Evolutionary conservation across 1,140 invertebrate genomes (phyloP), one percentile per base, ranked within the genome.

Genomic region (Heliconius himera): DNA sequence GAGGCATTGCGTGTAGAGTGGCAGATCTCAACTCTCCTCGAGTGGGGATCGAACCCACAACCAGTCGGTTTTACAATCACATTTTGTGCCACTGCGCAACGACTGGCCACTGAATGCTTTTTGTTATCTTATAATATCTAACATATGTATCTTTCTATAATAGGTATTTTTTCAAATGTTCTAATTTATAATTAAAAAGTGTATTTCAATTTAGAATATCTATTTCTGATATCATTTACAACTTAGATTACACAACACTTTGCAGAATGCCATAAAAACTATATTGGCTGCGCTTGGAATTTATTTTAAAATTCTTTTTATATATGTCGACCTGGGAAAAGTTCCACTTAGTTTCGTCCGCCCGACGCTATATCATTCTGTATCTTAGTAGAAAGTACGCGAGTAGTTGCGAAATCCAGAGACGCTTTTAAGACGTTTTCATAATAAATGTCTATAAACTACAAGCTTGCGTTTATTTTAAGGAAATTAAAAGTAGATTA

Each of bases 221-320:
- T 56, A 56, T 56, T 22, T 22, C n/a, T 56, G 54, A 56, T 11
- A 22, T n/a, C 8, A 56, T 22, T 56, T 56, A 22, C 8, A 56
- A 56, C 8, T 22, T 56, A 56, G 8, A 56, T 9, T n/a, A 56
- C 3, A 56, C 6, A 22, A 22, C 8, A n/a, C 54, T n/a, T 51
- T 56, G 54, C 54, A 22, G 22, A 22, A 3, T 56, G 8, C n/a
- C 8, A 51, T 51, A 56, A 56, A 36, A 56, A 56, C n/a, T n/a
- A 56, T 56, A 66, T 26, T 66, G 60, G 22, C 60, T 29, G 56
- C 0, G 56, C 82, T 85, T 82, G 87, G 84, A 86, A 87, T 85
- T 87, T 92, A 87, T 90, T 86, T 93, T 94, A 90, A 91, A 92
- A 92, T 91, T 94, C 90, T 91, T 94, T 93, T 93, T 93, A 90